Evolutionary conservation across 2,888 invertebrate species (phyloP).

Genomic region (Pterostichus niger): DNA sequence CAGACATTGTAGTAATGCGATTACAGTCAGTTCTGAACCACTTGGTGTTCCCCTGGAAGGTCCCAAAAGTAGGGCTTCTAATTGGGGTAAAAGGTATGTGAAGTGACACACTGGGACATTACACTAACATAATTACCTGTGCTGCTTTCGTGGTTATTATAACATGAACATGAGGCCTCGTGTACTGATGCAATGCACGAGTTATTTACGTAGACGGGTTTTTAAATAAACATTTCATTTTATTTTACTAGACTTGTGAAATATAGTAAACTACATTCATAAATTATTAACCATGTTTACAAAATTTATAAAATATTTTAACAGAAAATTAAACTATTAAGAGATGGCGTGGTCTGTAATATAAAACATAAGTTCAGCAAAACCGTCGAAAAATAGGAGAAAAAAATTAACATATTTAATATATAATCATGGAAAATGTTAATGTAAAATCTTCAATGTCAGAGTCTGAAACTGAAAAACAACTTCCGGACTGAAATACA

Average conservation of each 20-base stretch:
- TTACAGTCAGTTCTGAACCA: constrained; percentile 21
- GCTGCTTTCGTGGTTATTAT: not conserved
- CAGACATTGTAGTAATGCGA: constrained; percentile 13
- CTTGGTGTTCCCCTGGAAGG: not conserved
- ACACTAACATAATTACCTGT: constrained; percentile 21
- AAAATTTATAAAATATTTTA: too few species aligned
- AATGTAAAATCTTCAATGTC: too few species aligned
- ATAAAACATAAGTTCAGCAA: too few species aligned
- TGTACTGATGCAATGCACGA: not conserved
- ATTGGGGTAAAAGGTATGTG: constrained; percentile 45
- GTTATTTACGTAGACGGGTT: not conserved
- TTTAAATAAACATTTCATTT: not conserved
- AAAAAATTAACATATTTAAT: too few species aligned
- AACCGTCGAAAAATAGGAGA: too few species aligned
- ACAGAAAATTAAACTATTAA: too few species aligned
- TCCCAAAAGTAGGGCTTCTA: constrained; percentile 33
- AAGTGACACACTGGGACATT: constrained; percentile 47
- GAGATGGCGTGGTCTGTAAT: too few species aligned
- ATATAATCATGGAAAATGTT: too few species aligned
- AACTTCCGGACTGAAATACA: too few species aligned
- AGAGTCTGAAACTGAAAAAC: too few species aligned
- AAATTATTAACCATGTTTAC: not conserved
- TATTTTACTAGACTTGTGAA: not conserved
- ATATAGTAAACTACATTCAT: not conserved
- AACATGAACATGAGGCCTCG: not conserved